These are phyloP conservation scores for Oostethus manadensis DNA, from an alignment of 2,113 vertebrate species.

Conservation along the genomic window DNA sequence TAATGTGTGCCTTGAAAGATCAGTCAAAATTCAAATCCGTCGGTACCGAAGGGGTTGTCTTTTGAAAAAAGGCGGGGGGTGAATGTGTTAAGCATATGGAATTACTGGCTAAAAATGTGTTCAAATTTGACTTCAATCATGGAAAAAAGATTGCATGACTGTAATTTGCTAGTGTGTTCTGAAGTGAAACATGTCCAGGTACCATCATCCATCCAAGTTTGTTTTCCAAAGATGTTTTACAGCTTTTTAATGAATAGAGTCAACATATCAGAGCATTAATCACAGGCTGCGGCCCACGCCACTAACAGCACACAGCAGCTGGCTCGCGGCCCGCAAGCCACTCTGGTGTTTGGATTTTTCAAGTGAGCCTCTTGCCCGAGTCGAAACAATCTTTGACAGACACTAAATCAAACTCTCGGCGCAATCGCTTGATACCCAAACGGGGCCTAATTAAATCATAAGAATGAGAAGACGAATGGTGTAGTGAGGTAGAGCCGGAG, in stretches of 20 bases:
- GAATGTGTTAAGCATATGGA: too few relatives aligned
- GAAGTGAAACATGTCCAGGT: constrained; percentile 25
- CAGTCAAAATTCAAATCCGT: too few relatives aligned
- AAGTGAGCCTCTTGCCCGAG: constrained; percentile 36
- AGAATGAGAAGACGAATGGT: constrained; percentile 30
- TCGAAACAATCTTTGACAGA: constrained; percentile 35
- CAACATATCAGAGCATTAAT: constrained; percentile 5
- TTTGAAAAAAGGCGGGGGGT: too few relatives aligned
- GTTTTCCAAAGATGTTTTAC: not conserved
- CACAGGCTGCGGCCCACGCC: not conserved
- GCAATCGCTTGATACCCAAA: constrained; percentile 35
- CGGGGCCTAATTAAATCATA: constrained; percentile 25
- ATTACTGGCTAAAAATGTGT: not conserved
- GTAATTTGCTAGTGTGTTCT: constrained; percentile 49
- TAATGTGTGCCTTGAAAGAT: too few relatives aligned
- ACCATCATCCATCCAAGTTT: not conserved
- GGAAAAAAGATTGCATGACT: too few relatives aligned
- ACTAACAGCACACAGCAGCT: constrained; percentile 13
- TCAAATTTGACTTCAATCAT: not conserved
- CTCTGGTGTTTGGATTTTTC: constrained; percentile 49
- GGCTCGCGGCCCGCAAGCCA: constrained; percentile 39
- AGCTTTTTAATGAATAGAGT: not conserved
- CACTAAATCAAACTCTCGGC: constrained; percentile 50
- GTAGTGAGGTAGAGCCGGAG: not conserved
- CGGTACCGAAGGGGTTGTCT: too few relatives aligned